phyloP scores from a whole-genome alignment of 1,140 invertebrate genomes.

The Caenorhabditis latens region DNA sequence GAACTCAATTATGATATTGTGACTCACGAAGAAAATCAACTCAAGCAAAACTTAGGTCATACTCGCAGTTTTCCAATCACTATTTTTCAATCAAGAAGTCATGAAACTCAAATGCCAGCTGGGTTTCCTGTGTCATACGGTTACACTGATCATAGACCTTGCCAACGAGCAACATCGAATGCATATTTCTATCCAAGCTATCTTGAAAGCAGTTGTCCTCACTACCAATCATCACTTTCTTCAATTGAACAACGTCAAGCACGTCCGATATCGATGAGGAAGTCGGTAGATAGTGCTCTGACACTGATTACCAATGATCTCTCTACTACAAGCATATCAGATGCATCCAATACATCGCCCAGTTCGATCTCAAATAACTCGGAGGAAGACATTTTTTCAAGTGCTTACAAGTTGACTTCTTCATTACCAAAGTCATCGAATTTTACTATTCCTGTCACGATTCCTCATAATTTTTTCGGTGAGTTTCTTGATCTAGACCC shows the following conservation, averaged over 20 bases:
- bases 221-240: background rate
- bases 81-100: background rate
- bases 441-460: background rate
- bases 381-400: background rate
- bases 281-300: background rate
- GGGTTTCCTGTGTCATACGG: background rate
- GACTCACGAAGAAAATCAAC: background rate
- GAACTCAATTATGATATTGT: background rate
- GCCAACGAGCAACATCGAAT: background rate
- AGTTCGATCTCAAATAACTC: conserved; percentile 48
- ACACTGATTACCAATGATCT: conserved; percentile 41
- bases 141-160: background rate
- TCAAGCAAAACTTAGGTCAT: background rate
- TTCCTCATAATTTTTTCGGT: no score
- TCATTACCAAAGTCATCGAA: background rate
- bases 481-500: no score
- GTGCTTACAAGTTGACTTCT: background rate
- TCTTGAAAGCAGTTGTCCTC: background rate
- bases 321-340: background rate
- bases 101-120: background rate
- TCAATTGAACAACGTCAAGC: background rate
- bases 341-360: conserved; percentile 5
- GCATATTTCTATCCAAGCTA: background rate
- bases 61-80: conserved; percentile 30
- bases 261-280: background rate